Percentiles rank a stretch among this genome's conserved stretches.
Conservation (phyloP, 2,113 vertebrate genomes). For the Ginglymostoma cirratum region DNA sequence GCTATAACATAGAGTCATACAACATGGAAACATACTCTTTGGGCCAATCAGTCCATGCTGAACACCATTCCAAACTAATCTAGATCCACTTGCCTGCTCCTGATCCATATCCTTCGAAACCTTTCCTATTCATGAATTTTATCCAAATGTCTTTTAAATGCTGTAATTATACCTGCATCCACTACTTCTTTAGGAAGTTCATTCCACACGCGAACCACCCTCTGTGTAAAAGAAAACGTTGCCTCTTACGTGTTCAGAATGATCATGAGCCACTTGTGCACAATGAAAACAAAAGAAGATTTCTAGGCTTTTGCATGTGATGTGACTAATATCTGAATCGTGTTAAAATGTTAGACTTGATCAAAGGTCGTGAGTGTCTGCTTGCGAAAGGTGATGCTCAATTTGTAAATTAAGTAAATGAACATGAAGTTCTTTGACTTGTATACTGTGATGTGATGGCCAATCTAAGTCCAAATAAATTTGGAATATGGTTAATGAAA, state of each 20-base stretch:
- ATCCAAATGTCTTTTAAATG: too few species aligned
- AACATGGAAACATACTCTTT: too few species aligned
- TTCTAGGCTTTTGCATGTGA: background rate
- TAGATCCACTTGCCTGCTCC: too few species aligned
- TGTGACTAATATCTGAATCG: background rate
- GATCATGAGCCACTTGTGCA: background rate
- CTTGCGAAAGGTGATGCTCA: background rate
- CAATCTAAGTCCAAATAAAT: background rate
- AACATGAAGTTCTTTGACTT: background rate
- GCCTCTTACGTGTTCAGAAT: background rate
- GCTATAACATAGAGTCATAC: background rate
- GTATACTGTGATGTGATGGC: background rate
- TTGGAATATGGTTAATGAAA: background rate
- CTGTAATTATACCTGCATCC: too few species aligned
- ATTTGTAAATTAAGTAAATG: background rate
- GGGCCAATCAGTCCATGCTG: too few species aligned
- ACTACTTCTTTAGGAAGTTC: too few species aligned
- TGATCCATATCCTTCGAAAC: too few species aligned
- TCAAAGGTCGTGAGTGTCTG: background rate
- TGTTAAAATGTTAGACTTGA: background rate
- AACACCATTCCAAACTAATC: too few species aligned
- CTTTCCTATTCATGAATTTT: too few species aligned
- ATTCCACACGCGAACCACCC: too few species aligned
- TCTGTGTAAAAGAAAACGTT: too few species aligned
- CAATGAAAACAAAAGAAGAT: background rate